These are phyloP conservation scores for Thereva unica DNA, from an alignment of 2,888 invertebrate species.

Conservation along the genomic window DNA sequence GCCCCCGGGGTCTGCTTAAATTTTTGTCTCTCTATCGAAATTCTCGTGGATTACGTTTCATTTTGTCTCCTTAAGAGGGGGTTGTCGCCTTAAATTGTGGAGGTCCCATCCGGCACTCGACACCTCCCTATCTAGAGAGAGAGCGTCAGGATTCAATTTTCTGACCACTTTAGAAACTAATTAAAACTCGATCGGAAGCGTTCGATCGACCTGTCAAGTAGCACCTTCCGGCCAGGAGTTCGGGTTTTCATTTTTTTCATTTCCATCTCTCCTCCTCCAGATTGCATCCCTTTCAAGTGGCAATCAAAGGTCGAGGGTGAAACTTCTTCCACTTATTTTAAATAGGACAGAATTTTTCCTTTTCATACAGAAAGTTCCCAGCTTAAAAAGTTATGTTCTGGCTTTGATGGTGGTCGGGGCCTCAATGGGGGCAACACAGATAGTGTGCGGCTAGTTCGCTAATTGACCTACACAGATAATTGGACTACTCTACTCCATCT, in stretches of 20 bases:
- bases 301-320: slow-evolving; percentile 1
- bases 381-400: no score
- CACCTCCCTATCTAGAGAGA: background rate
- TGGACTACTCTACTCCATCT: background rate
- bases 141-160: slow-evolving; percentile 19
- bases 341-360: slow-evolving; percentile 5
- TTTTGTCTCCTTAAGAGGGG: no score
- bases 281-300: background rate
- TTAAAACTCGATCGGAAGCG: slow-evolving; percentile 30
- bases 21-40: no score
- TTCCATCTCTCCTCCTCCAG: background rate
- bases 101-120: no score
- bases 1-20: no score
- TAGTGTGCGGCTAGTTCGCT: background rate
- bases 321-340: slow-evolving; percentile 10
- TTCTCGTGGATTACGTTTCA: no score
- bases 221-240: slow-evolving; percentile 1
- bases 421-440: no score
- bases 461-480: slow-evolving; percentile 19
- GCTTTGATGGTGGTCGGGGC: no score
- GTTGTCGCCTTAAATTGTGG: no score
- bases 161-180: slow-evolving; percentile 31
- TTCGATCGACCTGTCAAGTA: slow-evolving; percentile 19
- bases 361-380: slow-evolving; percentile 7
- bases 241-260: background rate